These are phyloP conservation scores for Chamaedrilus cognettii DNA, from an alignment of 2,888 invertebrate species.

Conservation along the genomic window DNA sequence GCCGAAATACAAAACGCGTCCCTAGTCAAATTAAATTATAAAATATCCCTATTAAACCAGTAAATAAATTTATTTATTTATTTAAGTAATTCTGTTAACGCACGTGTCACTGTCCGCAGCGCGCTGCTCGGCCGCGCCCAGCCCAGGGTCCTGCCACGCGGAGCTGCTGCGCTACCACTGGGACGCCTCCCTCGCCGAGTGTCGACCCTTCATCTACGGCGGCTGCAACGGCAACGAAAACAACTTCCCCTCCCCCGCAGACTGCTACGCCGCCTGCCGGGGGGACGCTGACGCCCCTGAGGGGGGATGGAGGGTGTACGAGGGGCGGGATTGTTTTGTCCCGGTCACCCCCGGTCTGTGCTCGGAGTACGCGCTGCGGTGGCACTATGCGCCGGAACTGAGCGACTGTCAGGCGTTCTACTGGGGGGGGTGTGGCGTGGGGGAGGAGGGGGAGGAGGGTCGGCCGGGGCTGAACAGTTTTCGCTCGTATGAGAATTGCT, in stretches of 20 bases:
- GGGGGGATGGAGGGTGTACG: neutral
- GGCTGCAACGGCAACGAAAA: conserved; percentile 93
- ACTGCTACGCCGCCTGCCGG: conserved; percentile 29
- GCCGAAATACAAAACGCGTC: no score
- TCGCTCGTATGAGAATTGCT: conserved; percentile 62
- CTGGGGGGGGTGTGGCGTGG: conserved; percentile 90
- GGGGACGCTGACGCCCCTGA: neutral
- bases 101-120: no score
- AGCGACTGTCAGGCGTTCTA: conserved; percentile 65
- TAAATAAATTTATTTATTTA: no score
- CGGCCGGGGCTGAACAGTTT: conserved; percentile 90
- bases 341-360: conserved; percentile 15
- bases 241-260: conserved; percentile 70
- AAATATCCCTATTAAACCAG: no score
- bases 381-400: conserved; percentile 10
- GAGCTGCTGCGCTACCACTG: conserved; percentile 71
- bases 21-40: no score
- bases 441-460: conserved; percentile 86
- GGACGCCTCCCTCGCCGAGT: conserved; percentile 69
- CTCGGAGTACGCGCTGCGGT: conserved; percentile 13
- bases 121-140: conserved; percentile 23
- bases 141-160: conserved; percentile 23
- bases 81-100: no score
- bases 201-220: conserved; percentile 73
- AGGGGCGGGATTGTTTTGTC: conserved; percentile 14